These are phyloP conservation scores for Cryptotermes secundus DNA, from an alignment of 1,140 invertebrate species.

Conservation along the genomic window DNA sequence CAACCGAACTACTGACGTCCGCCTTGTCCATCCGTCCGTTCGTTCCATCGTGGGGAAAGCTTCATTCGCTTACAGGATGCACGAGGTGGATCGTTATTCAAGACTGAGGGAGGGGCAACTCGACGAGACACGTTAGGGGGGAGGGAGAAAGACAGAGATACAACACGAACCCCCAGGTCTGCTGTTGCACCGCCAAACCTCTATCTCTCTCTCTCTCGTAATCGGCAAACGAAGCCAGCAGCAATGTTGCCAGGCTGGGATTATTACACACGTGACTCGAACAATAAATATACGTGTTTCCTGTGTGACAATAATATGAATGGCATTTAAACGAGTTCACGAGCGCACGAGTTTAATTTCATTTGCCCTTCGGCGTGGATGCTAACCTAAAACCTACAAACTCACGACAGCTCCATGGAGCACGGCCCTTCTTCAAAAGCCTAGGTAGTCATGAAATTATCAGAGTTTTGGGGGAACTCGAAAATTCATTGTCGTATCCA, in stretches of 20 bases:
- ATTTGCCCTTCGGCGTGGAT: background rate
- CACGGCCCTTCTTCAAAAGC: background rate
- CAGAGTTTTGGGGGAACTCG: no score
- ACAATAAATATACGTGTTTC: conserved; percentile 13
- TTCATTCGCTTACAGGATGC: background rate
- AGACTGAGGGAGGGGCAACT: background rate
- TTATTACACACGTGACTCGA: conserved; percentile 9
- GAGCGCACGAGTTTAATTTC: background rate
- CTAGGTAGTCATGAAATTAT: background rate
- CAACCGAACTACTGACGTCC: background rate
- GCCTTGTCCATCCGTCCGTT: background rate
- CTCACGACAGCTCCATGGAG: no score
- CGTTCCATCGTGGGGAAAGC: background rate
- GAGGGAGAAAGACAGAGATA: background rate
- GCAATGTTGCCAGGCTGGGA: conserved; percentile 19
- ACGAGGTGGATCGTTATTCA: conserved; percentile 9
- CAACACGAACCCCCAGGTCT: background rate
- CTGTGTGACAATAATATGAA: background rate
- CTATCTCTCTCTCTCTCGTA: conserved; percentile 61
- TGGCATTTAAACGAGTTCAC: background rate
- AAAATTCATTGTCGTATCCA: no score
- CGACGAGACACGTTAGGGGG: background rate
- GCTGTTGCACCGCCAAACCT: conserved; percentile 46
- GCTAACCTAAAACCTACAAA: background rate
- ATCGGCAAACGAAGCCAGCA: conserved; percentile 32